These are phyloP conservation scores for Aegypius monachus DNA, from an alignment of 2,113 vertebrate genomes.

Conservation along the genomic window DNA sequence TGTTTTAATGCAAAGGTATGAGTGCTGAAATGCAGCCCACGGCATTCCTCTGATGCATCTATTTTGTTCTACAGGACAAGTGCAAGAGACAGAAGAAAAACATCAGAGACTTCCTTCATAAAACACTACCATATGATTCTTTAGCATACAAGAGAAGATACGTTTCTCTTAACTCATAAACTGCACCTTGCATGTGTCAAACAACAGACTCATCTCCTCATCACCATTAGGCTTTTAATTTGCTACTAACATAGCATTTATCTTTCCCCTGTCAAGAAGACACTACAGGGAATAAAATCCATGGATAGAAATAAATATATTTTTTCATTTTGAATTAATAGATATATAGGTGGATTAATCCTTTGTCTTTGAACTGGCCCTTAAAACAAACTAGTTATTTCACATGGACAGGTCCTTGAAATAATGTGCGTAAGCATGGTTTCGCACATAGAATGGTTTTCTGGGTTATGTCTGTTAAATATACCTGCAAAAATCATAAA, in stretches of 20 bases:
- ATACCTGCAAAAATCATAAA: background rate
- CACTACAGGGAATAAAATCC: background rate
- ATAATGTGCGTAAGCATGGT: accelerated
- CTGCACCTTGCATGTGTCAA: background rate
- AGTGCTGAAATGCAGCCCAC: background rate
- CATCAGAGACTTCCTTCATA: background rate
- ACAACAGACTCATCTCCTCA: background rate
- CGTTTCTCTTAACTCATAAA: background rate
- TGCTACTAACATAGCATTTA: background rate
- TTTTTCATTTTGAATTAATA: background rate
- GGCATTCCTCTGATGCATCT: accelerated
- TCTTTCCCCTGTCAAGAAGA: background rate
- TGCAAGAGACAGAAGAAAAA: background rate
- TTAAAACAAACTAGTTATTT: background rate
- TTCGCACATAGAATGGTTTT: background rate
- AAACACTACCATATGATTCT: background rate
- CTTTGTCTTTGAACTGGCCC: background rate
- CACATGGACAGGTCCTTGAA: background rate
- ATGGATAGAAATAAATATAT: background rate
- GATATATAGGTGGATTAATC: background rate
- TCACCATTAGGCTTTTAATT: background rate
- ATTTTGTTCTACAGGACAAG: background rate
- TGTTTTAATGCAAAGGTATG: background rate
- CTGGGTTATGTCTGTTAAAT: background rate
- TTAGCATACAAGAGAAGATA: background rate